These are phyloP conservation scores for Cyclargus thomasi DNA, from an alignment of 1,140 invertebrate species.

Conservation along the genomic window DNA sequence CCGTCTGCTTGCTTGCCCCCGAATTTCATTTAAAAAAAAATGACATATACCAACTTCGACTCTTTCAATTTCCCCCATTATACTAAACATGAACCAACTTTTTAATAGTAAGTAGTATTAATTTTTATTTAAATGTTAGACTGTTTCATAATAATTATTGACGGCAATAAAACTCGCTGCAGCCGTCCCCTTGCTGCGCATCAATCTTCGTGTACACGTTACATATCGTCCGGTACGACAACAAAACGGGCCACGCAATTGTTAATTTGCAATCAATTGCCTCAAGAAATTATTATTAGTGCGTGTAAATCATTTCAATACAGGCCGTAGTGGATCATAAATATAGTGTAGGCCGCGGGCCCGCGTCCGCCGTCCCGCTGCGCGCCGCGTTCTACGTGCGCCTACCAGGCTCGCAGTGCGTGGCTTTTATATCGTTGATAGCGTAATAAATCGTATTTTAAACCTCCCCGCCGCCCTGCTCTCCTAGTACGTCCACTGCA, in stretches of 20 bases:
- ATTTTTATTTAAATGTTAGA: too few species aligned
- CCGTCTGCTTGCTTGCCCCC: too few species aligned
- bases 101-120: too few species aligned
- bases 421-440: constrained; percentile 40
- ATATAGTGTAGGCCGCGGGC: constrained; percentile 25
- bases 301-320: constrained; percentile 31
- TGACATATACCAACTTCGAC: too few species aligned
- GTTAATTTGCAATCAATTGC: constrained; percentile 23
- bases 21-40: too few species aligned
- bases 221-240: not conserved
- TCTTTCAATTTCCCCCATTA: too few species aligned
- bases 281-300: constrained; percentile 13
- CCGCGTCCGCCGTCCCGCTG: constrained; percentile 43
- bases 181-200: too few species aligned
- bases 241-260: not conserved
- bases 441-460: constrained; percentile 53
- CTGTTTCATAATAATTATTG: too few species aligned
- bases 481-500: constrained; percentile 40
- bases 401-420: constrained; percentile 46
- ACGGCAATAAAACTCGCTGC: too few species aligned
- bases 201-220: not conserved
- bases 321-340: constrained; percentile 18
- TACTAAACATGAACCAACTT: too few species aligned
- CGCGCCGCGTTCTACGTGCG: constrained; percentile 41
- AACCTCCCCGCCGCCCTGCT: constrained; percentile 36